Evolutionary conservation across 2,888 invertebrate species (phyloP), one percentile per base, ranked within the genome.

Genomic region (Mayetiola destructor): DNA sequence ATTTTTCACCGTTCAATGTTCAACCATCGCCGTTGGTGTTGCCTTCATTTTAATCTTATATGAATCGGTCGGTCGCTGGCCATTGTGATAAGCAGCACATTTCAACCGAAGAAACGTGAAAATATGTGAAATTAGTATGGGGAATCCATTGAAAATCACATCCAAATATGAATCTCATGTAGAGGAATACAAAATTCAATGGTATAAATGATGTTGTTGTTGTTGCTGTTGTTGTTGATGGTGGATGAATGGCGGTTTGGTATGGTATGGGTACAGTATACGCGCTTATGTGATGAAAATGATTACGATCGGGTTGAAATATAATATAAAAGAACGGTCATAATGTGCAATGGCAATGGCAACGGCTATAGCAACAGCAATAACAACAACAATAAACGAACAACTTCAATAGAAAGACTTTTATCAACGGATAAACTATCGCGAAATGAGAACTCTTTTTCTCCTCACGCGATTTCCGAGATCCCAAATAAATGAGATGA

Each of bases 271-370:
- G 27, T 48, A 48, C 48, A 48, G 27, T 23, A 27, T 48, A 48
- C 27, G 48, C 48, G 48, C n/a, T n/a, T n/a, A n/a, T 27, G n/a
- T n/a, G 48, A 48, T 48, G 48, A 48, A 48, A 48, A 48, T 48
- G 48, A 48, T 48, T 48, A 48, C 27, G 48, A 48, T 48, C 48
- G 27, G 27, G 27, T 27, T 16, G 48, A 48, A 48, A 48, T 20
- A 20, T 16, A 16, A 20, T 6, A 5, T 10, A 18, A 39, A 36
- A 12, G 42, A 21, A 23, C 23, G 48, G 48, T 48, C 48, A 48
- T 48, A 48, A 48, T 48, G 29, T 27, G 27, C n/a, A 48, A n/a
- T 9, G 27, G 27, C 27, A 27, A n/a, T 27, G 4, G 27, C 27
- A 48, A 16, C 27, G 27, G 16, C n/a, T 27, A 16, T 3, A 4